Base-by-base conservation (phyloP, 2,797 vertebrate species). In the Zenarchopterus dispar region DNA sequence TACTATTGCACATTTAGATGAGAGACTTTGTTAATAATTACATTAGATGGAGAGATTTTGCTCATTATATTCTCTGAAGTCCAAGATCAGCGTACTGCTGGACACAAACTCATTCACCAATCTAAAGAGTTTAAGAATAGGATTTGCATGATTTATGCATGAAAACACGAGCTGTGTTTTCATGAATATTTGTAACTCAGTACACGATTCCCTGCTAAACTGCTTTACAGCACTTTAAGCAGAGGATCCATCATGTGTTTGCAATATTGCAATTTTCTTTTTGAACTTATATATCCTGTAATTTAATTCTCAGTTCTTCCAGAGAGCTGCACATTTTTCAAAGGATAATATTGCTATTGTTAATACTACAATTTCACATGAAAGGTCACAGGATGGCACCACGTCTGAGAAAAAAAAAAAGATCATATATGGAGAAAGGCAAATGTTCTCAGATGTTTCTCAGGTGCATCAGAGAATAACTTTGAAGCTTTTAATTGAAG, bases 171-270 rank as follows among this genome's bases (percentile, higher is more conserved):
- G 50, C 3, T 62, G 56, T 26, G 51, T 60, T 50, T 17, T 33
- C 64, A 78, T 13, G 26, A 58, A 47, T 69, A 53, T 73, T 75
- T 60, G 47, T 47, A 60, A 28, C 15, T 45, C 31, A 6, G 22
- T 1, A 8, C 23, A 17, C 42, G 56, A 53, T 11, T 23, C 15
- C 47, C 16, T 0, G 63, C 56, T 55, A 47, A 54, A 52, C 51
- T 42, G 49, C 22, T 44, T 49, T 3, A 0, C 17, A 8, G 41
- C 26, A 39, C 19, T 8, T 56, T 53, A 42, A 66, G 41, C 41
- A 19, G 0, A 54, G 9, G 54, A 55, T 39, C 16, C 22, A 11
- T 39, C 13, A 33, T 31, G 51, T 5, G 4, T 47, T n/a, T 21
- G 22, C 17, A 45, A 1, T 23, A 15, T 52, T 11, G 8, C 21